These are phyloP conservation scores for Criorhina ranunculi DNA, from an alignment of 2,888 invertebrate genomes.

Conservation along the genomic window DNA sequence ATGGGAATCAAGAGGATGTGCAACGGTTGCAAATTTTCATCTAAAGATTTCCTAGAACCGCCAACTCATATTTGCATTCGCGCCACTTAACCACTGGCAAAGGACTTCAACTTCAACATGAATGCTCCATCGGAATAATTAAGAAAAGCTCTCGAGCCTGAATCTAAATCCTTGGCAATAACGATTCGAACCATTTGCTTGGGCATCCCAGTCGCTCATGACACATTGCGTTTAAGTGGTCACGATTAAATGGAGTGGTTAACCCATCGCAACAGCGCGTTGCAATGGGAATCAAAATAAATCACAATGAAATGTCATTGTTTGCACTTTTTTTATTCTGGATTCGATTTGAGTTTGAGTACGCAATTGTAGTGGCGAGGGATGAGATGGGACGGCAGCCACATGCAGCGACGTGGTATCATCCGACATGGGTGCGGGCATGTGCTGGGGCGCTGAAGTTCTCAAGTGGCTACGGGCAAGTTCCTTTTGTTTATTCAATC, in stretches of 20 bases:
- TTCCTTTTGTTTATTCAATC: constrained; percentile 55
- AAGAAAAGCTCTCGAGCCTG: constrained; percentile 52
- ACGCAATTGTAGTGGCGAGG: neutral
- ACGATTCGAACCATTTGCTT: neutral
- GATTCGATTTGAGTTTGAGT: constrained; percentile 29
- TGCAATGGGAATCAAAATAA: constrained; percentile 63
- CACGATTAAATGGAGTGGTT: constrained; percentile 50
- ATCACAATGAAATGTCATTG: constrained; percentile 65
- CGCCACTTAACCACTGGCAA: constrained; percentile 46
- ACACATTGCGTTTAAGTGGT: constrained; percentile 59
- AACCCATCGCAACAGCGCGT: constrained; percentile 10
- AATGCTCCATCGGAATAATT: constrained; percentile 64
- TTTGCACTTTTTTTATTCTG: constrained; percentile 51
- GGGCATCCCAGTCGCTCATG: constrained; percentile 42
- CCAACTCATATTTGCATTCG: constrained; percentile 55
- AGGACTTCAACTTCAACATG: constrained; percentile 20
- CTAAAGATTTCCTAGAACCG: constrained; percentile 50
- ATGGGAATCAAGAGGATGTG: constrained; percentile 45
- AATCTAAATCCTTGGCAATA: constrained; percentile 64
- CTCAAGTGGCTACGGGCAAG: constrained; percentile 36
- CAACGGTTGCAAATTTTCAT: constrained; percentile 38
- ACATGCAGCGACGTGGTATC: constrained; percentile 32
- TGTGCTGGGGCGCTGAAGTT: constrained; percentile 10
- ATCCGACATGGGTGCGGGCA: constrained; percentile 38
- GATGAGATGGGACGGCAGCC: neutral